These are phyloP conservation scores for Drosophila chauvacae DNA, from an alignment of 1,140 invertebrate species.

Conservation along the genomic window DNA sequence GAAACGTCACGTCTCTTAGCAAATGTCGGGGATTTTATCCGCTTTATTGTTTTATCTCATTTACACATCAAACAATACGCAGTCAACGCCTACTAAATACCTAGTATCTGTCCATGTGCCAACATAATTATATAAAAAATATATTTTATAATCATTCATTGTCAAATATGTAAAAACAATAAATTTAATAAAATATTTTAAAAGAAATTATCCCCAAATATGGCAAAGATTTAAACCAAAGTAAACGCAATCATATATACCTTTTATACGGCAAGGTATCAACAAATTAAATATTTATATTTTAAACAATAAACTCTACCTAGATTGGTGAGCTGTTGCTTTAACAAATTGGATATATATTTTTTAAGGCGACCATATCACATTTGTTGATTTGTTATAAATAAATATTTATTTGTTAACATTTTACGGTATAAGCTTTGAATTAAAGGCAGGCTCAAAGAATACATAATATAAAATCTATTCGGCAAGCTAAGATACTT, in stretches of 20 bases:
- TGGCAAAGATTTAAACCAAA: not conserved
- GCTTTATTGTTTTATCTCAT: slow-evolving; percentile 11
- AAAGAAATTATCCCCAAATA: not conserved
- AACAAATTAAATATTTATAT: not conserved
- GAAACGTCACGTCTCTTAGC: not conserved
- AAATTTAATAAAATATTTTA: not conserved
- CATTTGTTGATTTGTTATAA: too few species aligned
- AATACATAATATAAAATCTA: not conserved
- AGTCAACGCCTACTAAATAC: not conserved
- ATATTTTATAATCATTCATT: not conserved
- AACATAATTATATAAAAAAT: too few species aligned
- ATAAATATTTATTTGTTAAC: too few species aligned
- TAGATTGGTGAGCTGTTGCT: not conserved
- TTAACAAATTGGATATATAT: not conserved
- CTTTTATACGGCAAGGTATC: not conserved
- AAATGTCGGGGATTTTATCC: slow-evolving; percentile 25
- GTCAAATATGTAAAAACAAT: not conserved
- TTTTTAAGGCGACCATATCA: not conserved
- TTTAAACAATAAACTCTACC: not conserved
- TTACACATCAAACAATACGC: not conserved
- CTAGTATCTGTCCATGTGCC: not conserved
- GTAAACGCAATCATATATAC: not conserved
- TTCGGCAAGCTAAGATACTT: not conserved
- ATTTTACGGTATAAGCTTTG: not conserved
- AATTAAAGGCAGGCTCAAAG: not conserved